Conservation (phyloP, 2,888 invertebrate genomes). For the Automeris io region DNA sequence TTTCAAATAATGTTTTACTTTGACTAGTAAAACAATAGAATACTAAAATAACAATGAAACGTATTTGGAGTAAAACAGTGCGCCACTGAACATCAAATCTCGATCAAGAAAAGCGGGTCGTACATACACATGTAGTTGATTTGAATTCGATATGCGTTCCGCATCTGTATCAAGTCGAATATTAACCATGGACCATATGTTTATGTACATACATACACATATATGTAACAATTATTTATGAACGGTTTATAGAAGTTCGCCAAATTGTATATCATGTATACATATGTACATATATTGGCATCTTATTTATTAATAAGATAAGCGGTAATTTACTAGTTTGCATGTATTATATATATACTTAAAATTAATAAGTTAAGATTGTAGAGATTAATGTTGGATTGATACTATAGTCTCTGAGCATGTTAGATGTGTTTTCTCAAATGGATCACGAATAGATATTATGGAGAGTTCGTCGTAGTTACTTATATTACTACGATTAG, state of each 20-base stretch:
- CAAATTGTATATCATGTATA: neutral
- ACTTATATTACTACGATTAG: too few species aligned
- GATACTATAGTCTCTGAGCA: too few species aligned
- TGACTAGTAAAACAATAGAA: constrained; percentile 16
- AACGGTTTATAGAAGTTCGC: neutral
- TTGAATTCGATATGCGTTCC: constrained; percentile 58
- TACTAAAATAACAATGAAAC: constrained; percentile 12
- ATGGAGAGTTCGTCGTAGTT: too few species aligned
- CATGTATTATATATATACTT: too few species aligned
- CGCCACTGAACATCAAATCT: constrained; percentile 51
- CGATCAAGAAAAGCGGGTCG: constrained; percentile 45
- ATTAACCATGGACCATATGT: constrained; percentile 2
- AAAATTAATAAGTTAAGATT: too few species aligned
- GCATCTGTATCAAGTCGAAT: constrained; percentile 16
- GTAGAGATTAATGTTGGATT: too few species aligned
- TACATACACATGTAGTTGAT: constrained; percentile 31
- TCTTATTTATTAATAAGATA: too few species aligned
- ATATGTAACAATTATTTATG: neutral
- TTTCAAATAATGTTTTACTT: too few species aligned
- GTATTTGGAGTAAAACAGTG: constrained; percentile 5
- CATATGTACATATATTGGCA: too few species aligned
- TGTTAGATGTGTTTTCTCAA: too few species aligned
- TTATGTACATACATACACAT: neutral
- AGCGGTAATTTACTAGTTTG: too few species aligned
- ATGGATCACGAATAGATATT: too few species aligned